Evolutionary conservation across 2,888 invertebrate species (phyloP), one percentile per base, ranked within the genome.

Genomic region (Monochamus alternatus): DNA sequence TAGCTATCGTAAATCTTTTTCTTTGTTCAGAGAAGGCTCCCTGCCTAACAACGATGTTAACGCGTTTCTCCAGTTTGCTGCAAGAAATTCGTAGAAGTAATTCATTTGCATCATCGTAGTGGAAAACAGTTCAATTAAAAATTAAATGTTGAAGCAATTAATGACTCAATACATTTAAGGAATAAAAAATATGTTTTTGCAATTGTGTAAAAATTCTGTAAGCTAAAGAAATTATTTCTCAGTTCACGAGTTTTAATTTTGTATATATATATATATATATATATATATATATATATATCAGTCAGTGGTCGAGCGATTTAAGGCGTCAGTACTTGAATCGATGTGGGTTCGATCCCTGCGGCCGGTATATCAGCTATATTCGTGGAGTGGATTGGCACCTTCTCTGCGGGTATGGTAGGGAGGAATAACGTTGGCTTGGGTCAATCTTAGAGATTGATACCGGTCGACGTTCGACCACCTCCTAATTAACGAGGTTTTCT

Each of bases 1-100:
- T 70, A 73, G 14, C 67, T 44, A 70, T 73, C 78, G 75, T 81
- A 79, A 80, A 81, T 81, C 73, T 69, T 44, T 68, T 78, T 77
- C 75, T 79, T 78, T 75, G 38, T 22, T 22, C 55, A 43, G 22
- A 52, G 65, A 38, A 9, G 22, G n/a, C 47, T 47, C 55, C 65
- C 44, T 65, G 59, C 31, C 51, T 14, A 44, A 44, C 12, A 47
- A 51, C 22, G 47, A 32, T 60, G 43, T 62, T 51, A 14, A 59
- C 52, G 52, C 74, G 63, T 74, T 63, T 69, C 63, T 44, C 60
- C 22, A 68, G 32, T 68, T 68, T 38, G 55, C 72, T n/a, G n/a
- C 63, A 38, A 14, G 68, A 52, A 58, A 63, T 22, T 74, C 55
- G 38, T 55, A 59, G 74, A 68, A 74, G 43, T 38, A 68, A 68